phyloP scores from a whole-genome alignment of 2,113 vertebrate genomes.

The Vidua macroura region DNA sequence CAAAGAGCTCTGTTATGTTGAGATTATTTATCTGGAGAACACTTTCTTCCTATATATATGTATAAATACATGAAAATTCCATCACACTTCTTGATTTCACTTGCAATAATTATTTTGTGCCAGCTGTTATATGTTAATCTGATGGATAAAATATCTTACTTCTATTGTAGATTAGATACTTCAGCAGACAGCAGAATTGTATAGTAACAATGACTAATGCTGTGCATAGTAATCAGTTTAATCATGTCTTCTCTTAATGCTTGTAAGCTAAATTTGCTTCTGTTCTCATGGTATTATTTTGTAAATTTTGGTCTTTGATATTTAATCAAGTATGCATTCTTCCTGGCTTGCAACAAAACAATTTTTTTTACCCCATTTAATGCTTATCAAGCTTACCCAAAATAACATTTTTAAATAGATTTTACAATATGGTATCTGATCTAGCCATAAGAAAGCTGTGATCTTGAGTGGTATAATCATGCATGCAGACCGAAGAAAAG shows the following conservation, averaged over 20 bases:
- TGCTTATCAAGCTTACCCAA: neutral
- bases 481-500: neutral
- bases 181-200: neutral
- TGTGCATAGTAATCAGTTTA: neutral
- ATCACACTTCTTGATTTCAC: neutral
- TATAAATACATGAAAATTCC: neutral
- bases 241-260: slow-evolving; percentile 32
- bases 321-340: slow-evolving; percentile 22
- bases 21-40: neutral
- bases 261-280: neutral
- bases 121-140: slow-evolving; percentile 1
- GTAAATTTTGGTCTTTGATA: slow-evolving; percentile 35
- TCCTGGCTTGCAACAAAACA: neutral
- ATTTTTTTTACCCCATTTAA: slow-evolving; percentile 19
- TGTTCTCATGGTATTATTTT: slow-evolving; percentile 26
- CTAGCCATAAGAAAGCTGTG: neutral
- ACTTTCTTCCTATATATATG: neutral
- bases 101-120: slow-evolving; percentile 31
- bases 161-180: neutral
- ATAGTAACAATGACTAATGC: neutral
- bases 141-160: neutral
- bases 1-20: neutral
- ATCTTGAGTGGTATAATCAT: neutral
- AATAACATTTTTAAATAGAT: neutral
- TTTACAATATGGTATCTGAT: neutral